These are phyloP conservation scores for Solenopsis invicta DNA, from an alignment of 1,140 invertebrate species.

Conservation along the genomic window DNA sequence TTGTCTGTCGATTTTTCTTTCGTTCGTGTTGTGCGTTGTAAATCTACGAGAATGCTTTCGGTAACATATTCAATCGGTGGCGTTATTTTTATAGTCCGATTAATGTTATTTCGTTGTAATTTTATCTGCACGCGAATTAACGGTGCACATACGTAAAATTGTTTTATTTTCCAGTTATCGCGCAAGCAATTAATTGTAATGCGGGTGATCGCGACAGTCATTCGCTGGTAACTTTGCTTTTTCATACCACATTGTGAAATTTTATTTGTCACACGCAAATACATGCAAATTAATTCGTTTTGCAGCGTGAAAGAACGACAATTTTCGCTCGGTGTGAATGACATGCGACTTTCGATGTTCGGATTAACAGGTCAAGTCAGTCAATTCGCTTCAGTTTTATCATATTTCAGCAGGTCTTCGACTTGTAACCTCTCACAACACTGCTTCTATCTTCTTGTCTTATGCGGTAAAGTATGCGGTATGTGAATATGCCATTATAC, in stretches of 20 bases:
- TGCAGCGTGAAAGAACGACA: neutral
- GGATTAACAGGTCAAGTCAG: neutral
- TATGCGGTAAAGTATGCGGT: neutral
- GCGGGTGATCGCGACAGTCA: neutral
- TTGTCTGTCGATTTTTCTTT: constrained; percentile 62
- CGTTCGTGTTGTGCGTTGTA: constrained; percentile 14
- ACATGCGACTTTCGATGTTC: neutral
- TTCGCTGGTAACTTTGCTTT: neutral
- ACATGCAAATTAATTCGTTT: neutral
- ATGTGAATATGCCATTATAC: neutral
- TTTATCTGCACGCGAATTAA: neutral
- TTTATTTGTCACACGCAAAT: neutral
- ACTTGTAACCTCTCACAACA: constrained; percentile 7
- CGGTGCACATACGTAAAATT: neutral
- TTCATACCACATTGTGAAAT: neutral
- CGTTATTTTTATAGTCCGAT: neutral
- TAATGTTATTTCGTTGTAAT: constrained; percentile 3
- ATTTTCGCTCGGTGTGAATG: neutral
- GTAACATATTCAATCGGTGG: neutral
- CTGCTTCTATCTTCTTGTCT: neutral
- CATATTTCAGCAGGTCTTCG: neutral
- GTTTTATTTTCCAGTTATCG: neutral
- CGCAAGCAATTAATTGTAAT: neutral
- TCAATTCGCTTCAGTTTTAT: neutral
- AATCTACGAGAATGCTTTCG: neutral